Conservation (phyloP, 64 coral and sea anemone genomes). For the Pachyseris speciosa region DNA sequence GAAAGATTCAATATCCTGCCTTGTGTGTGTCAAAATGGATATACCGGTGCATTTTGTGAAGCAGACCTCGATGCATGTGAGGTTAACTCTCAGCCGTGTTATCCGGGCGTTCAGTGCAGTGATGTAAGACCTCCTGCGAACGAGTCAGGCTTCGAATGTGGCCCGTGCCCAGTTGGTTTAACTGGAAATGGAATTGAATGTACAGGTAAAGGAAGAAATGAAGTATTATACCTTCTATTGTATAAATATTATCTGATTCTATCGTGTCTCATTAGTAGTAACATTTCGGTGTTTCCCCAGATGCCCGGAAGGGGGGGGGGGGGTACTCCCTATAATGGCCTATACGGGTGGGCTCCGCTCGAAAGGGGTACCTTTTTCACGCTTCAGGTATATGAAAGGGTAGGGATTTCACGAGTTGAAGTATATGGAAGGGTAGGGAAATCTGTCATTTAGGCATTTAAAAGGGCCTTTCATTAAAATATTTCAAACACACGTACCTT, state of each 20-base stretch:
- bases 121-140: constrained; percentile 31
- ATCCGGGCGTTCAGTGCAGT: constrained; percentile 22
- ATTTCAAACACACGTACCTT: no score
- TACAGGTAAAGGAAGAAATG: neutral
- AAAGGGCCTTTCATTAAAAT: no score
- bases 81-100: constrained; percentile 18
- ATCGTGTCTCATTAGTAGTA: neutral
- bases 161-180: constrained; percentile 28
- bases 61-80: constrained; percentile 24
- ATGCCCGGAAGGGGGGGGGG: no score
- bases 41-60: constrained; percentile 39
- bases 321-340: no score
- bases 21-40: no score
- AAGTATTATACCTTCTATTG: neutral
- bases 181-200: constrained; percentile 30
- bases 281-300: neutral
- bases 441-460: no score
- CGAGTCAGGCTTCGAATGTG: constrained; percentile 28
- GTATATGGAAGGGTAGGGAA: no score
- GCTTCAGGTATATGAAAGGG: no score
- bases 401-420: no score
- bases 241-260: neutral
- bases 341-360: no score
- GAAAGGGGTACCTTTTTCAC: no score
- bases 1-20: constrained; percentile 12